These are phyloP conservation scores for Leucophora obtusa DNA, from an alignment of 2,888 invertebrate genomes.

Conservation along the genomic window DNA sequence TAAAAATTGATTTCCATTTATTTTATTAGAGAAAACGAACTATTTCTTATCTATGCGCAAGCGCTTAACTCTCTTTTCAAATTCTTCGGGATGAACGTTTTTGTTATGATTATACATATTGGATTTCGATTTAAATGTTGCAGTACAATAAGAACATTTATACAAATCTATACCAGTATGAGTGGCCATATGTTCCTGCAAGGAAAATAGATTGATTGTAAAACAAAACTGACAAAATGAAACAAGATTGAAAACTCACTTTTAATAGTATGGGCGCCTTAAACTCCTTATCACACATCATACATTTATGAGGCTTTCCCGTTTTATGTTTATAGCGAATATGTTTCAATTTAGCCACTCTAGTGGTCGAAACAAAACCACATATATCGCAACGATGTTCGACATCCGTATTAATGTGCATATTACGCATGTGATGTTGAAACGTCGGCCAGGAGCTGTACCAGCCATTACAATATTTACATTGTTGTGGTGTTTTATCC, in stretches of 20 bases:
- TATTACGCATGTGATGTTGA: conserved; percentile 44
- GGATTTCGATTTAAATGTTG: conserved; percentile 74
- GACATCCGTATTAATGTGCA: conserved; percentile 24
- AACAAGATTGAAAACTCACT: conserved; percentile 33
- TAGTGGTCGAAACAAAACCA: conserved; percentile 55
- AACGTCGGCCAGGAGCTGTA: conserved; percentile 15
- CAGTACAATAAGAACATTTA: conserved; percentile 73
- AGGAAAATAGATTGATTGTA: conserved; percentile 22
- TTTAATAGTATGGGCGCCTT: conserved; percentile 53
- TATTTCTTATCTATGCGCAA: no score
- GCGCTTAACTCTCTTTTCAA: background rate
- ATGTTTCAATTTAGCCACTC: conserved; percentile 43
- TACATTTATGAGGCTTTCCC: conserved; percentile 60
- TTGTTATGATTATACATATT: conserved; percentile 75
- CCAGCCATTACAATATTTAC: conserved; percentile 35
- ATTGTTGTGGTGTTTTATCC: conserved; percentile 33
- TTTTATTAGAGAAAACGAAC: no score
- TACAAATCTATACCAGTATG: conserved; percentile 74
- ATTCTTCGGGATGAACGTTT: conserved; percentile 68
- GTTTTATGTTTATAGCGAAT: conserved; percentile 49
- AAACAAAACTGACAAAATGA: background rate
- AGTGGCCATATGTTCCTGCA: conserved; percentile 75
- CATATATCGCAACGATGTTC: conserved; percentile 52
- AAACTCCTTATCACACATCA: conserved; percentile 55
- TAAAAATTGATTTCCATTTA: background rate